Conservation (phyloP, 2,888 invertebrate species). For the Corythucha ciliata region DNA sequence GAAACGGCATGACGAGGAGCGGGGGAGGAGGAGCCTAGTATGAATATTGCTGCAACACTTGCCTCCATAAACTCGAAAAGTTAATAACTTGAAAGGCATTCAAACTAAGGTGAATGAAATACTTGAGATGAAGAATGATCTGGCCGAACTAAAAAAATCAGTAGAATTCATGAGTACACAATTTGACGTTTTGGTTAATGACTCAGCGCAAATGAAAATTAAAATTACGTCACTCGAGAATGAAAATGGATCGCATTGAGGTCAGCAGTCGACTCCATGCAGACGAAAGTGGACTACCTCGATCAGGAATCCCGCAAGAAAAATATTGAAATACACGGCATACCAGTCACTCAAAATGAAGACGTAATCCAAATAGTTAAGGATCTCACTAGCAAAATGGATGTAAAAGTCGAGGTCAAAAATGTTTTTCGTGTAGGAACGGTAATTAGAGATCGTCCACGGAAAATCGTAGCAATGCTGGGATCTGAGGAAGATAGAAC, state of each 20-base stretch:
- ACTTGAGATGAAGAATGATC: background rate
- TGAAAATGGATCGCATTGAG: conserved; percentile 6
- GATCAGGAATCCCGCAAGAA: conserved; percentile 3
- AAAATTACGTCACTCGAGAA: background rate
- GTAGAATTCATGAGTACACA: conserved; percentile 12
- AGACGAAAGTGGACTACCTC: conserved; percentile 3
- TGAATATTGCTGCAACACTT: no score
- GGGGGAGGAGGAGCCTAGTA: no score
- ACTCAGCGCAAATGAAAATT: background rate
- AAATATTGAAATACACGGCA: conserved; percentile 9
- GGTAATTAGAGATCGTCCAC: conserved; percentile 1
- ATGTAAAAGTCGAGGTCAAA: background rate
- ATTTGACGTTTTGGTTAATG: conserved; percentile 6
- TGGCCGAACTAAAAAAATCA: conserved; percentile 4
- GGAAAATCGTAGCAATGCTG: conserved; percentile 11
- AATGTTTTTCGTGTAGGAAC: conserved; percentile 8
- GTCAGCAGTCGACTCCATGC: background rate
- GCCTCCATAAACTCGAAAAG: no score
- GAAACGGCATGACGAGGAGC: no score
- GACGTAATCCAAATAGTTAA: background rate
- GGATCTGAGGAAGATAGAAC: background rate
- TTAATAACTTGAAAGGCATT: no score
- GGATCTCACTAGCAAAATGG: background rate
- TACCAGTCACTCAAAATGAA: conserved; percentile 9
- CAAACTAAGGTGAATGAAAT: background rate